Base-by-base conservation (phyloP, 2,797 vertebrate species). In the Spondyliosoma cantharus region DNA sequence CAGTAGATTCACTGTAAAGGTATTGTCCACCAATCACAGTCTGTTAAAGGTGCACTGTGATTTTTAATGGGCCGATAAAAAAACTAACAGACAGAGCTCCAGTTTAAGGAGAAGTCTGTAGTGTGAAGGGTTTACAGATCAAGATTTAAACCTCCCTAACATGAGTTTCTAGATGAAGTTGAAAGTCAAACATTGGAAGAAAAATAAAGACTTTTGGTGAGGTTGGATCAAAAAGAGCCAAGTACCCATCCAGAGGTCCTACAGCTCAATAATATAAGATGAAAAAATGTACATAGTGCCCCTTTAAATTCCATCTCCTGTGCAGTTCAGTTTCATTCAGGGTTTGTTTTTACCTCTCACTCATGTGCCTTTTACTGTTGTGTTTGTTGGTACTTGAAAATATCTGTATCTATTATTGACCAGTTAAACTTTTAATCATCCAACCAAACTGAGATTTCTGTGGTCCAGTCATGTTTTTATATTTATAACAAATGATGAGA, bases 291-390 rank as follows among this genome's bases (percentile, higher is more conserved):
- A 37, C 9, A 37, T 11, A 37, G 8, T 37, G 37, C 8, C 37
- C 37, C 37, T 9, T 37, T 37, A 37, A 11, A 37, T 37, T 74
- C 7, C 2, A 13, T 70, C 65, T 74, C 32, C n/a, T 46, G 57
- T 60, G 6, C 19, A 4, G 43, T 74, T 72, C 20, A 60, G n/a
- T 65, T 71, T 61, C 32, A 60, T 75, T 81, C 75, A 78, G 69
- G 74, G 32, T 72, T 82, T 49, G 17, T 63, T 83, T 83, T 70
- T 59, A n/a, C 50, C 20, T 80, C 65, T 90, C 71, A 74, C 82
- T 81, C 80, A 57, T 46, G 91, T 93, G 90, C 91, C 91, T 93
- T 92, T 87, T 74, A 13, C 37, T 69, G 17, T 66, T 82, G 65
- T 68, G 61, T 82, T 84, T 64, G 24, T 46, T 65, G 50, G 32